These are phyloP conservation scores for Rotaria sp. DNA, from an alignment of 2,888 invertebrate species.

Conservation along the genomic window DNA sequence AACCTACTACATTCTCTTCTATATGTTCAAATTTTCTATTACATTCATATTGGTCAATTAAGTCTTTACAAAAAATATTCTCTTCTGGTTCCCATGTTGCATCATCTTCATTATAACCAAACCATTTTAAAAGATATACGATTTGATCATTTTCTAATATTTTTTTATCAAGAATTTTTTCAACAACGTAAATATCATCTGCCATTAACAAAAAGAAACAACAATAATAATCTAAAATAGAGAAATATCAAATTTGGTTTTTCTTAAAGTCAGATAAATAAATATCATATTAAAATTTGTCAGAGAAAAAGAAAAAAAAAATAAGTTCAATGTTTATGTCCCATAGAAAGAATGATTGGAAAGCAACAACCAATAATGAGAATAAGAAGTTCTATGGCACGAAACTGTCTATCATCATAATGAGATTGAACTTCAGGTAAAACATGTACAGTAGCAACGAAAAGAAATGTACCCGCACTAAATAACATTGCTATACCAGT, in stretches of 20 bases:
- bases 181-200: slow-evolving; percentile 4
- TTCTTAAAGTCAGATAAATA: neutral
- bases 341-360: slow-evolving; percentile 37
- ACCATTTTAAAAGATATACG: slow-evolving; percentile 11
- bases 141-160: neutral
- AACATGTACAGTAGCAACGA: slow-evolving; percentile 96
- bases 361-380: slow-evolving; percentile 36
- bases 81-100: slow-evolving; percentile 27
- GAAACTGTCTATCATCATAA: slow-evolving; percentile 38
- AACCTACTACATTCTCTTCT: neutral
- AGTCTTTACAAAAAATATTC: slow-evolving; percentile 17
- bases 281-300: neutral
- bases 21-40: neutral
- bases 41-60: neutral
- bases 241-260: neutral
- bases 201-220: neutral
- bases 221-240: neutral
- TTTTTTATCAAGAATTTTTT: neutral
- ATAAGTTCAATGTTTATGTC: slow-evolving; percentile 37
- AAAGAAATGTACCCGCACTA: slow-evolving; percentile 94
- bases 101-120: slow-evolving; percentile 6
- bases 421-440: slow-evolving; percentile 66
- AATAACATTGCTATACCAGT: slow-evolving; percentile 96
- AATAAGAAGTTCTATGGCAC: slow-evolving; percentile 33
- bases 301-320: neutral